Base-by-base conservation (phyloP, 2,113 vertebrate genomes). In the Cheirogaleus medius region DNA sequence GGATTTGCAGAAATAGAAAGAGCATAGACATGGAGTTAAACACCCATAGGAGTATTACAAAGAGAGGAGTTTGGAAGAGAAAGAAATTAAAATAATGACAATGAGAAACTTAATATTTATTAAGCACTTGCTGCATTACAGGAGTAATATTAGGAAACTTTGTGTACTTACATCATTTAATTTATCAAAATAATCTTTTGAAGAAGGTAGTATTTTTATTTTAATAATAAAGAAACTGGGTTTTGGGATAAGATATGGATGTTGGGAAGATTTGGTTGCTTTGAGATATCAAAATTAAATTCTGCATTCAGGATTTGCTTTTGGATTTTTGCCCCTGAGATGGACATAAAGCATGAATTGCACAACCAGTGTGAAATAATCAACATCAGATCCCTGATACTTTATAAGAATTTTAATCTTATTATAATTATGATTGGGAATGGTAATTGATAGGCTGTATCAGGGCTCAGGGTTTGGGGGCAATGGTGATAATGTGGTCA, bases 1-100 rank as follows among this genome's bases (percentile, higher is more conserved):
- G 5, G 6, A 84, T 54, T 81, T 9, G 4, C 4, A 64, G 7
- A 87, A 95, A n/a, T 47, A 60, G 3, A 92, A 93, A 84, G 90
- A 49, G 27, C 3, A 71, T 66, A 52, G 6, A 88, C 76, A 74
- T 85, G 6, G 8, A 69, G 76, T 29, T 66, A 52, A 91, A 34
- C 20, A 91, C 7, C 3, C 9, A 27, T 0, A 34, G 37, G 6
- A 91, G 8, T 6, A 49, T 71, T 80, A 88, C 13, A 23, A 87
- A 74, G 11, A 90, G 14, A 12, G 8, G 8, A 8, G 11, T 52
- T 69, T 49, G 34, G 8, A 74, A 89, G 3, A 92, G 23, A 25
- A 42, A 90, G 7, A 44, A 86, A 94, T 89, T 63, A 91, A 95
- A 54, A 69, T 88, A 56, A 58, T 5, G 27, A 47, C 11, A 47